A percentile compares a stretch with the other conserved stretches of the same genome.
Evolutionary conservation across 2,113 vertebrate genomes (phyloP).

Genomic region (Heterotis niloticus): DNA sequence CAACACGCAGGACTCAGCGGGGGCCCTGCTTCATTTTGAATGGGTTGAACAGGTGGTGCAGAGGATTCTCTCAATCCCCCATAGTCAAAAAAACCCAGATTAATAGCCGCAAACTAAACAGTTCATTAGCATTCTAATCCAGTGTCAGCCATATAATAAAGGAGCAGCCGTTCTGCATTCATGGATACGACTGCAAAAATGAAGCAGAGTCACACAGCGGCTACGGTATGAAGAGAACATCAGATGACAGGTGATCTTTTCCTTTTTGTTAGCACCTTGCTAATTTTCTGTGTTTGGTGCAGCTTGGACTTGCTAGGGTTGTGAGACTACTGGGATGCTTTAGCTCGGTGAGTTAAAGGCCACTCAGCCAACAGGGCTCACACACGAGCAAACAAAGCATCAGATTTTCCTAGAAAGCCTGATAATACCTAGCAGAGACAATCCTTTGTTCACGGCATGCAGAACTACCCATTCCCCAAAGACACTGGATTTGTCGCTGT

Average conservation of each 20-base stretch:
- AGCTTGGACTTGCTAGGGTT: too few species aligned
- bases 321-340: too few species aligned
- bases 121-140: conserved; percentile 1
- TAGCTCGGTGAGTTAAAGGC: too few species aligned
- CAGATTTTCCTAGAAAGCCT: too few species aligned
- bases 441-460: too few species aligned
- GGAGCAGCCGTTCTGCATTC: not conserved
- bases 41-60: conserved; percentile 29
- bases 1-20: conserved; percentile 9
- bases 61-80: conserved; percentile 24
- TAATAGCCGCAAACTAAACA: conserved; percentile 11
- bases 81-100: conserved; percentile 27
- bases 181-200: not conserved
- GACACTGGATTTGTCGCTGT: too few species aligned
- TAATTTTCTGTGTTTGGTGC: too few species aligned
- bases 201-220: not conserved
- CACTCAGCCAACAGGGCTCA: too few species aligned
- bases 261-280: too few species aligned
- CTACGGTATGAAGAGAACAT: not conserved
- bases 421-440: too few species aligned
- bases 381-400: too few species aligned
- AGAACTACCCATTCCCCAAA: too few species aligned
- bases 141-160: not conserved
- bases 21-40: not conserved
- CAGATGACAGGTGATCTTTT: not conserved